Percentiles rank a stretch among this genome's conserved stretches.
These are phyloP conservation scores for Minunthozetes semirufus DNA, from an alignment of 2,888 invertebrate species.

Conservation along the genomic window DNA sequence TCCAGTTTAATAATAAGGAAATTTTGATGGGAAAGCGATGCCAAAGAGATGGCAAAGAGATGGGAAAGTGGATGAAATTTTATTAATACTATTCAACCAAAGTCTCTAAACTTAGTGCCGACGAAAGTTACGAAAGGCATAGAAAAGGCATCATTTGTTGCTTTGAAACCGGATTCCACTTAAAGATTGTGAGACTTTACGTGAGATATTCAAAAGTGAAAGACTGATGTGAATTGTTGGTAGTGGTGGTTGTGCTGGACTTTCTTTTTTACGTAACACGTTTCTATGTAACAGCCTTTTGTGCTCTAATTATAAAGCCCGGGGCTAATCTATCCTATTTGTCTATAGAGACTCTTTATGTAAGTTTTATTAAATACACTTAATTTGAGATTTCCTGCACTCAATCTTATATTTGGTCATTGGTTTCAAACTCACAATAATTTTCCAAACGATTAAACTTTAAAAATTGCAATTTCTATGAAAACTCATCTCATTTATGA, in stretches of 20 bases:
- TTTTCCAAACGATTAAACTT: no score
- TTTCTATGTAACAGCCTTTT: conserved; percentile 1
- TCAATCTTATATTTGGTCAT: background rate
- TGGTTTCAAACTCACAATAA: background rate
- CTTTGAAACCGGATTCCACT: conserved; percentile 17
- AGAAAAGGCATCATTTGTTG: background rate
- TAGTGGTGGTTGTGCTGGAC: conserved; percentile 3
- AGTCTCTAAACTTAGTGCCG: no score
- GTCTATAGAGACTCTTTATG: background rate
- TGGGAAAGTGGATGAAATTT: no score
- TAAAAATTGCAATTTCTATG: no score
- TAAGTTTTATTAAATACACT: background rate
- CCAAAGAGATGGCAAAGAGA: no score
- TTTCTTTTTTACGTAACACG: background rate
- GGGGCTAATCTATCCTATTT: conserved; percentile 4
- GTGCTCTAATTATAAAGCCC: conserved; percentile 20
- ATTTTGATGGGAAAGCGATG: no score
- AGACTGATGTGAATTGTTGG: background rate
- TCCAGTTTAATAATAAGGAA: no score
- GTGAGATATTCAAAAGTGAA: conserved; percentile 13
- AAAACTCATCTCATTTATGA: no score
- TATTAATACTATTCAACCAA: no score
- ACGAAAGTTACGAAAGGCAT: background rate
- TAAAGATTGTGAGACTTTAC: conserved; percentile 9
- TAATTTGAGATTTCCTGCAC: conserved; percentile 18